Evolutionary conservation across 2,888 invertebrate species (phyloP).

Genomic region (Cosmia trapezina): DNA sequence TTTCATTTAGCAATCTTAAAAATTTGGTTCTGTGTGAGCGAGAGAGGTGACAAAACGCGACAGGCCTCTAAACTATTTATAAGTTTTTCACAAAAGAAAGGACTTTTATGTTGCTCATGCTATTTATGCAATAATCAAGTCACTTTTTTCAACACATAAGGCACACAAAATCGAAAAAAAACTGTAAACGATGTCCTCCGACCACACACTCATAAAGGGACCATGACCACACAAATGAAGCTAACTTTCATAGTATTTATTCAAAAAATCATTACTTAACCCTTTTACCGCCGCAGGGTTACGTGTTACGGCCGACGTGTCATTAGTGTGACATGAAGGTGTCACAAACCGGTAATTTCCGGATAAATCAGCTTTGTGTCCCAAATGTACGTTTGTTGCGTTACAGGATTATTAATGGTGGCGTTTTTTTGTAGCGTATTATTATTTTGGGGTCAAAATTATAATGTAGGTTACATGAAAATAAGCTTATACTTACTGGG

Average conservation of each 20-base stretch:
- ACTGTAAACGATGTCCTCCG: not conserved
- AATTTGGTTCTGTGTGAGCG: too few species aligned
- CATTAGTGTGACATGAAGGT: conserved; percentile 59
- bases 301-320: conserved; percentile 43
- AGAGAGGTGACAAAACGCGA: too few species aligned
- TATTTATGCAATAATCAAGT: not conserved
- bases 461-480: conserved; percentile 23
- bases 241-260: conserved; percentile 45
- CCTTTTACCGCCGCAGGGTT: conserved; percentile 41
- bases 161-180: not conserved
- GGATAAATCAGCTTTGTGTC: conserved; percentile 64
- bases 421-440: conserved; percentile 30
- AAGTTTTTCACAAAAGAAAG: too few species aligned
- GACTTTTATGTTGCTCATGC: too few species aligned
- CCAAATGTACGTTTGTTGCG: conserved; percentile 58
- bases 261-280: conserved; percentile 57
- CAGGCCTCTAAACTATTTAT: too few species aligned
- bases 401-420: conserved; percentile 60
- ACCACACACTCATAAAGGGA: not conserved
- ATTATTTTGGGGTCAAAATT: conserved; percentile 39
- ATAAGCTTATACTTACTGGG: conserved; percentile 29
- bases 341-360: conserved; percentile 65
- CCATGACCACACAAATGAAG: conserved; percentile 17
- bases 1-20: too few species aligned
- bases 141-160: not conserved